phyloP scores from a whole-genome alignment of 2,888 invertebrate genomes.

The Tortrix viridana region DNA sequence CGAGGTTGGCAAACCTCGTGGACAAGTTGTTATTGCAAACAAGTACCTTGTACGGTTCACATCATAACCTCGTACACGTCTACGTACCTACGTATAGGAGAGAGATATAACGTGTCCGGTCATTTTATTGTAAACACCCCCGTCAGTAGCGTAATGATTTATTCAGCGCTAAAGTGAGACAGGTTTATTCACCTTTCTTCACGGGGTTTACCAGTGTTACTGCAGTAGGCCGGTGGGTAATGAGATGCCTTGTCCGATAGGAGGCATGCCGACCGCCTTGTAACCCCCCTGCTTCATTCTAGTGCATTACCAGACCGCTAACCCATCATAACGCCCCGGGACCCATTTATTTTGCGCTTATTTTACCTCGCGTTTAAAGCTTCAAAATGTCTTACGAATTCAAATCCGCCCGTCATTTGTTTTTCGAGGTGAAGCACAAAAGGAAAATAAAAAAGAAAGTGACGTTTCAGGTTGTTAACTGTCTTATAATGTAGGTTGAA shows the following conservation, averaged over 20 bases:
- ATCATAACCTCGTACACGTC: no score
- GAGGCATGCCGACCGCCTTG: conserved; percentile 57
- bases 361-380: conserved; percentile 45
- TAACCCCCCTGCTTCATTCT: conserved; percentile 51
- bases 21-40: no score
- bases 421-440: conserved; percentile 71
- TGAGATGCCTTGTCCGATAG: conserved; percentile 75
- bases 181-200: conserved; percentile 57
- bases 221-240: conserved; percentile 60
- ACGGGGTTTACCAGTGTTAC: conserved; percentile 51
- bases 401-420: conserved; percentile 62
- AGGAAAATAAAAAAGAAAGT: conserved; percentile 71
- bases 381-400: conserved; percentile 68
- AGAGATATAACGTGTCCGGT: not conserved
- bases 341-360: conserved; percentile 54
- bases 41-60: no score
- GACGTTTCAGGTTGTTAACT: conserved; percentile 65
- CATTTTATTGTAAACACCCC: conserved; percentile 14
- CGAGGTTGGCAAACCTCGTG: no score
- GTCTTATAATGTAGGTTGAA: conserved; percentile 13
- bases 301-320: conserved; percentile 64
- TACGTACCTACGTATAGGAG: no score
- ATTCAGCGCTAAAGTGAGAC: conserved; percentile 58
- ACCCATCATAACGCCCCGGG: conserved; percentile 51
- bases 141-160: conserved; percentile 45